These are phyloP conservation scores for Chrysina gloriosa DNA, from an alignment of 2,888 invertebrate genomes.

Conservation along the genomic window DNA sequence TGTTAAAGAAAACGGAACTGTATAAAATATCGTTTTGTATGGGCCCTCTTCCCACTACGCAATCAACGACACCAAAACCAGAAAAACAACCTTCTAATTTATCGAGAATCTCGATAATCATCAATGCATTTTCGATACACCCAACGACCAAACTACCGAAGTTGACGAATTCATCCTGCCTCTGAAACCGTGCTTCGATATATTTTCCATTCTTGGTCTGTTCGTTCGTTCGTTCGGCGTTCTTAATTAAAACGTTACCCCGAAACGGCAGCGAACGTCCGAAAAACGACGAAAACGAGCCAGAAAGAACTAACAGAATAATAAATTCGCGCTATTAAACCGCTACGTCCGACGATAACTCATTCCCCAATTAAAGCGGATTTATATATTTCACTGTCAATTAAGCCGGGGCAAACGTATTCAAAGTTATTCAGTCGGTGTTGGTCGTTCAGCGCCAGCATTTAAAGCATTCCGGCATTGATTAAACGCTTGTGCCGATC, in stretches of 20 bases:
- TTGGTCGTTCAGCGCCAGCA: conserved; percentile 17
- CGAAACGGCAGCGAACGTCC: background rate
- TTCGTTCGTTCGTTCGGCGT: background rate
- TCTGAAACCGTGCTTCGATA: background rate
- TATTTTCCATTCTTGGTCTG: background rate
- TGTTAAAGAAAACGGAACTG: too few relatives aligned
- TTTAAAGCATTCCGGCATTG: conserved; percentile 39
- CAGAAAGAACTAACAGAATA: conserved; percentile 10
- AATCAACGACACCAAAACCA: too few relatives aligned
- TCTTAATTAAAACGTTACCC: conserved; percentile 5
- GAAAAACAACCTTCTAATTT: too few relatives aligned
- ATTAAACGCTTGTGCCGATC: conserved; percentile 39
- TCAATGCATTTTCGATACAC: too few relatives aligned
- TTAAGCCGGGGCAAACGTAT: conserved; percentile 31
- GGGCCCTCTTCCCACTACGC: too few relatives aligned
- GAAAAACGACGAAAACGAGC: background rate
- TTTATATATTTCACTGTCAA: conserved; percentile 44
- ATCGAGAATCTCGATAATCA: too few relatives aligned
- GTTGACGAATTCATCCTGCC: background rate
- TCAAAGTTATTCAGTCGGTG: conserved; percentile 26
- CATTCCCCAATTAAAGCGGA: conserved; percentile 42
- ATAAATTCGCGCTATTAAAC: conserved; percentile 29
- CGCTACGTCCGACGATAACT: conserved; percentile 20
- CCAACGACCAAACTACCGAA: too few relatives aligned
- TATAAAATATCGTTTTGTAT: too few relatives aligned